A percentile compares a stretch with the other conserved stretches of the same genome.
These are phyloP conservation scores for Apoda limacodes DNA, from an alignment of 2,888 invertebrate genomes.

Conservation along the genomic window DNA sequence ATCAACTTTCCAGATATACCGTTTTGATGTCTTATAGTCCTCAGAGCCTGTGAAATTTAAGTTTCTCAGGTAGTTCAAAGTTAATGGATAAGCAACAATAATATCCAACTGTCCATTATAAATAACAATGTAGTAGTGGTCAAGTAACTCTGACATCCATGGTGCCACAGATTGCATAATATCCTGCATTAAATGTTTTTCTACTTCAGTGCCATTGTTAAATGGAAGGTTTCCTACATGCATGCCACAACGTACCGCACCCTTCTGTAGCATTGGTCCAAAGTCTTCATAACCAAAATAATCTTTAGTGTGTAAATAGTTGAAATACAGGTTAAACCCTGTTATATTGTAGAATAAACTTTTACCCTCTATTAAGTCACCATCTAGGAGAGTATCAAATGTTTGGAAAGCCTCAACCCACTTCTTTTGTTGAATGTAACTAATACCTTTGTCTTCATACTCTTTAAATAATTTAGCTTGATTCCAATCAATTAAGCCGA, in stretches of 20 bases:
- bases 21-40: constrained; percentile 74
- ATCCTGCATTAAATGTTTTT: constrained; percentile 77
- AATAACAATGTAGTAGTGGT: constrained; percentile 78
- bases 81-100: constrained; percentile 89
- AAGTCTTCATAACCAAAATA: constrained; percentile 62
- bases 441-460: constrained; percentile 68
- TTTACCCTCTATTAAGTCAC: constrained; percentile 69
- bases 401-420: constrained; percentile 78
- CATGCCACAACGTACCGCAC: constrained; percentile 76
- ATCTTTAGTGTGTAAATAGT: constrained; percentile 75
- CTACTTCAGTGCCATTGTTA: constrained; percentile 74
- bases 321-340: constrained; percentile 82
- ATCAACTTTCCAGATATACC: constrained; percentile 77
- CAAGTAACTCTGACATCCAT: constrained; percentile 76
- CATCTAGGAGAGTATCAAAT: constrained; percentile 79
- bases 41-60: constrained; percentile 76
- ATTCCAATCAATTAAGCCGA: constrained; percentile 77
- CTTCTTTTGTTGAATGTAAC: constrained; percentile 72
- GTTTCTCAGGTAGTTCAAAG: constrained; percentile 80
- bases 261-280: constrained; percentile 72
- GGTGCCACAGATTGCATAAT: constrained; percentile 85
- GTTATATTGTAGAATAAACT: constrained; percentile 80
- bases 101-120: constrained; percentile 94
- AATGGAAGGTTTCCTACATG: constrained; percentile 88
- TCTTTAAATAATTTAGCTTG: constrained; percentile 70